A percentile compares a stretch with the other conserved stretches of the same genome.
These are phyloP conservation scores for Pristionchus japonicus DNA, from an alignment of 2,888 invertebrate species.

Conservation along the genomic window DNA sequence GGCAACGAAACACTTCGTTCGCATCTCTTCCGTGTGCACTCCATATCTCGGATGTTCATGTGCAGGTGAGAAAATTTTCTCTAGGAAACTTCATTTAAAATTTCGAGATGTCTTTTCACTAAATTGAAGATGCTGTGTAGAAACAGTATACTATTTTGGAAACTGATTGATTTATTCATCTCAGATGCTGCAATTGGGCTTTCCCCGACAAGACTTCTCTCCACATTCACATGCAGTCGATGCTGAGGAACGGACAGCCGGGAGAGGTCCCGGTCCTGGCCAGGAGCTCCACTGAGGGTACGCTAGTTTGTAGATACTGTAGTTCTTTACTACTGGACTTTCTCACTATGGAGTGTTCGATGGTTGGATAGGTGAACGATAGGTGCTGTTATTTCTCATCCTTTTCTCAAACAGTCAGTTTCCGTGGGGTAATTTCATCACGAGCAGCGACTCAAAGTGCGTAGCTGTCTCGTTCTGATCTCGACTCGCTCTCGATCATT, in stretches of 20 bases:
- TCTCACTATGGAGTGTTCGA: too few relatives aligned
- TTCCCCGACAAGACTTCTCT: conserved; percentile 73
- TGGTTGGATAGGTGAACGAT: background rate
- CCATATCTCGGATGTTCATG: conserved; percentile 75
- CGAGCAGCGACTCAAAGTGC: background rate
- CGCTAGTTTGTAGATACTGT: too few relatives aligned
- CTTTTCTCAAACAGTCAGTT: background rate
- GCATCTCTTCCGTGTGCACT: conserved; percentile 74
- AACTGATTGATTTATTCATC: too few relatives aligned
- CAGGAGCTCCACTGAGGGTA: conserved; percentile 66
- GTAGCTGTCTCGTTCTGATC: conserved; percentile 26
- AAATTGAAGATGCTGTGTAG: too few relatives aligned
- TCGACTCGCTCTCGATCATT: background rate
- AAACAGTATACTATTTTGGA: too few relatives aligned
- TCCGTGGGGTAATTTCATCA: conserved; percentile 3
- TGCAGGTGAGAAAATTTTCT: too few relatives aligned
- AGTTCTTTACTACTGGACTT: background rate
- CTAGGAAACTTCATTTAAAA: too few relatives aligned
- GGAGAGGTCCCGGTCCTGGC: conserved; percentile 71
- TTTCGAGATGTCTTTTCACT: too few relatives aligned
- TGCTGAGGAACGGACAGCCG: conserved; percentile 65
- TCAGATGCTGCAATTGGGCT: conserved; percentile 75
- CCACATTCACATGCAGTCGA: conserved; percentile 71
- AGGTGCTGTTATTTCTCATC: background rate
- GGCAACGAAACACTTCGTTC: conserved; percentile 74